Evolutionary conservation across 1,140 invertebrate species (phyloP).

Genomic region (Musca vetustissima): DNA sequence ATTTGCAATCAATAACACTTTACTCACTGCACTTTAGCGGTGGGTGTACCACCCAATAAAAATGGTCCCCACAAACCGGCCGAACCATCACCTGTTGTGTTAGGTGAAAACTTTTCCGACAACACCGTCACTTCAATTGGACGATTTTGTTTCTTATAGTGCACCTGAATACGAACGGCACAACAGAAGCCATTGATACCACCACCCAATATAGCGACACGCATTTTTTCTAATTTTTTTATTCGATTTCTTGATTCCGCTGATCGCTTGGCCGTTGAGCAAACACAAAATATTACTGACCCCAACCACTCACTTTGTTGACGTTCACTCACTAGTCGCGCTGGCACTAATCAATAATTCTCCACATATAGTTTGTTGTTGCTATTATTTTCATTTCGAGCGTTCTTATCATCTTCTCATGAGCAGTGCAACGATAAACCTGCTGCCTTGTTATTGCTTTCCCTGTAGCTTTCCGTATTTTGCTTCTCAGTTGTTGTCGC

Average conservation of each 20-base stretch:
- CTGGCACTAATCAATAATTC: too few species aligned
- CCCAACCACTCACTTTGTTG: too few species aligned
- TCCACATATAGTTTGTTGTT: too few species aligned
- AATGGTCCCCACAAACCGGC: constrained; percentile 77
- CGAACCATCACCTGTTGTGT: constrained; percentile 76
- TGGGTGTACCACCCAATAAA: constrained; percentile 63
- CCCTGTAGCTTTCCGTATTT: too few species aligned
- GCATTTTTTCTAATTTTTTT: constrained; percentile 28
- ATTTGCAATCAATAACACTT: neutral
- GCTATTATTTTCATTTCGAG: too few species aligned
- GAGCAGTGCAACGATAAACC: too few species aligned
- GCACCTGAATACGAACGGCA: constrained; percentile 52
- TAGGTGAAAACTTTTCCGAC: constrained; percentile 66
- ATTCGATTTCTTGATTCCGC: neutral
- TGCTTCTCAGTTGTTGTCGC: too few species aligned
- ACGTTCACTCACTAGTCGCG: too few species aligned
- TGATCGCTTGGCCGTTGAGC: neutral
- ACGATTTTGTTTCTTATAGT: constrained; percentile 30
- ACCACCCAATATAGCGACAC: constrained; percentile 48
- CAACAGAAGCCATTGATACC: constrained; percentile 52
- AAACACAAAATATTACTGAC: too few species aligned
- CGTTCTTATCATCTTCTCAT: too few species aligned
- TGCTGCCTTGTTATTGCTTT: too few species aligned
- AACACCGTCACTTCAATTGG: constrained; percentile 63
- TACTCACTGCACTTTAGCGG: constrained; percentile 62